A percentile compares a stretch with the other conserved stretches of the same genome.
Conservation (phyloP, 2,888 invertebrate species). For the Patella pellucida region DNA sequence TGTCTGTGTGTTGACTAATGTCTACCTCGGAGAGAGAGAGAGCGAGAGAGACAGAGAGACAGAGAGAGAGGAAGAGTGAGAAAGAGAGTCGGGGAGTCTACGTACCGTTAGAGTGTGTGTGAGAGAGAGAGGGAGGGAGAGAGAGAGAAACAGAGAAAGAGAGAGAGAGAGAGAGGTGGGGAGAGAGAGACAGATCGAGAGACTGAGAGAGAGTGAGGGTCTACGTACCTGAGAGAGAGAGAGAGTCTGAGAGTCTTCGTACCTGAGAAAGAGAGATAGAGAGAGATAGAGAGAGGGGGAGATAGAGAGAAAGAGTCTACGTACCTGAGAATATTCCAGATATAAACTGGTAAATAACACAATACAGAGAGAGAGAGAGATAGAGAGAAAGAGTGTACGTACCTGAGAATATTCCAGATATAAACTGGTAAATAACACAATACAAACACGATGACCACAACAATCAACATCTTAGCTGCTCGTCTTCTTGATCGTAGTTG, state of each 20-base stretch:
- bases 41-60: too few species aligned
- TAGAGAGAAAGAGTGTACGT: not conserved
- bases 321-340: conserved; percentile 41
- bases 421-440: conserved; percentile 41
- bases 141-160: too few species aligned
- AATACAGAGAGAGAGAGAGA: conserved; percentile 27
- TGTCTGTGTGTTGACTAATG: too few species aligned
- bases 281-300: too few species aligned
- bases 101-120: too few species aligned
- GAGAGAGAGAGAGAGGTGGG: too few species aligned
- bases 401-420: conserved; percentile 41
- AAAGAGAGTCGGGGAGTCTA: too few species aligned
- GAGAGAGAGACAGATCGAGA: too few species aligned
- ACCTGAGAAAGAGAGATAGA: conserved; percentile 38
- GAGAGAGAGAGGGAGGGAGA: too few species aligned
- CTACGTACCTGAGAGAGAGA: conserved; percentile 30
- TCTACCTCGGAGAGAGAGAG: too few species aligned
- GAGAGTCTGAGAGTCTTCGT: not conserved
- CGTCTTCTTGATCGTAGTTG: conserved; percentile 36
- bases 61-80: too few species aligned
- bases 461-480: conserved; percentile 42
- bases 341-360: conserved; percentile 40
- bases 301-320: not conserved
- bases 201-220: not conserved
- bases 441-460: conserved; percentile 41